Evolutionary conservation across 1,140 invertebrate species (phyloP), one percentile per base, ranked within the genome.

Genomic region (Latrodectus geometricus): DNA sequence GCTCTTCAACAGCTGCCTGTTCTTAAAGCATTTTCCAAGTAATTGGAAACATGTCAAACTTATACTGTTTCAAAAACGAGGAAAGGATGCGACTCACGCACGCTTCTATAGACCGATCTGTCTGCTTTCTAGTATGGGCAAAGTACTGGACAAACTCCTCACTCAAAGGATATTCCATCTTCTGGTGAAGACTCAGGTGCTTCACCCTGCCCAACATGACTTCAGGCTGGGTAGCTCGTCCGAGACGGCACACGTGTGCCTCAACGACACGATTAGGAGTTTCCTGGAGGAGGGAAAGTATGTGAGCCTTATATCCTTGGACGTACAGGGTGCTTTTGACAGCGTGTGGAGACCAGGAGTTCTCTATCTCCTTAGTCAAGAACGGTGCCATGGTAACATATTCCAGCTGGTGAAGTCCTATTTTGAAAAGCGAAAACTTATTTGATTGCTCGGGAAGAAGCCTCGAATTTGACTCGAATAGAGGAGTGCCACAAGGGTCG

Each of bases 41-140:
- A n/a, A 0, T 5, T 89, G 83, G 87, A 90, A 90, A 88, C 54
- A 3, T 20, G 87, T 88, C 4, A 89, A 89, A 86, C 74, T 90
- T 8, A 68, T 89, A 1, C 83, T 88, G 0, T 74, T 90, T 3
- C 65, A 81, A 0, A 90, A 89, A 84, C 85, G 88, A 72, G 69
- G 87, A 0, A 90, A 89, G 89, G 49, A 85, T 9, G 35, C 82
- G 0, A 17, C 14, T 8, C n/a, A 87, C 15, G 78, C 89, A 9
- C 17, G 20, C 15, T 81, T 76, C 48, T 89, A 89, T 52, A 20
- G 88, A 48, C 89, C 89, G 0, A 89, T 90, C 5, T 89, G 87
- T 75, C 80, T 89, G 8, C 87, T 87, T 4, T 70, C 87, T 14
- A 15, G 56, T 14, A 9, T 84, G 23, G 23, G 81, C 9, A 84